Evolutionary conservation across 2,797 vertebrate species (phyloP).

Genomic region (Pipistrellus pygmaeus): DNA sequence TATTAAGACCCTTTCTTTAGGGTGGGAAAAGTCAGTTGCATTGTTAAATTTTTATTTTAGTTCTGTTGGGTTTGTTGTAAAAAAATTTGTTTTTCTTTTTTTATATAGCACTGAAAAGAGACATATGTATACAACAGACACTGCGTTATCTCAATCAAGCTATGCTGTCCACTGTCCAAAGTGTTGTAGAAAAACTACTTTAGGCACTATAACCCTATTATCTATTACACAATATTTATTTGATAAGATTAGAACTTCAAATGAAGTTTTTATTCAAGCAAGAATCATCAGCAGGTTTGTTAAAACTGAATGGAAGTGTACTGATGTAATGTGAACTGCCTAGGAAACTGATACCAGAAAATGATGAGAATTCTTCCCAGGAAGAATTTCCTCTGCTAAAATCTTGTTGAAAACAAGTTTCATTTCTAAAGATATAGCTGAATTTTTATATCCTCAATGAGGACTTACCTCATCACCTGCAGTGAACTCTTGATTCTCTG

Average conservation of each 20-base stretch:
- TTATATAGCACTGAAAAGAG: slow-evolving; percentile 30
- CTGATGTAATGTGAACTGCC: slow-evolving; percentile 48
- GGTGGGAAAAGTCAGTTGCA: neutral
- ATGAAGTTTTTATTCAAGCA: slow-evolving; percentile 63
- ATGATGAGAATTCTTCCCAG: slow-evolving; percentile 44
- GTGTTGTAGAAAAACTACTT: slow-evolving; percentile 40
- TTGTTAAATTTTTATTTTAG: slow-evolving; percentile 65
- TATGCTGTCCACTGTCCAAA: slow-evolving; percentile 36
- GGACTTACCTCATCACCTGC: neutral
- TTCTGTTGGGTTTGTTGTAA: slow-evolving; percentile 24
- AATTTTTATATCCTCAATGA: neutral
- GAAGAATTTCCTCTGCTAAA: slow-evolving; percentile 42
- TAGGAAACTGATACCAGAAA: slow-evolving; percentile 61
- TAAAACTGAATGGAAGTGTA: slow-evolving; percentile 58
- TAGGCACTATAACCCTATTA: neutral
- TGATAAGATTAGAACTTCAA: slow-evolving; percentile 50
- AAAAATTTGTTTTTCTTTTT: neutral
- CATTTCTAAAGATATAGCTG: slow-evolving; percentile 12
- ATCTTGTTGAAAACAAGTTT: slow-evolving; percentile 35
- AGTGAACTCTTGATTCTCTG: slow-evolving; percentile 40
- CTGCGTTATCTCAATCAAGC: slow-evolving; percentile 39
- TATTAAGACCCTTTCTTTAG: slow-evolving; percentile 66
- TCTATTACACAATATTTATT: neutral
- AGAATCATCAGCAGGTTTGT: slow-evolving; percentile 55
- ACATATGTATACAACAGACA: neutral